Evolutionary conservation across 1,140 invertebrate genomes (phyloP).

Genomic region (Pararge aegeria): DNA sequence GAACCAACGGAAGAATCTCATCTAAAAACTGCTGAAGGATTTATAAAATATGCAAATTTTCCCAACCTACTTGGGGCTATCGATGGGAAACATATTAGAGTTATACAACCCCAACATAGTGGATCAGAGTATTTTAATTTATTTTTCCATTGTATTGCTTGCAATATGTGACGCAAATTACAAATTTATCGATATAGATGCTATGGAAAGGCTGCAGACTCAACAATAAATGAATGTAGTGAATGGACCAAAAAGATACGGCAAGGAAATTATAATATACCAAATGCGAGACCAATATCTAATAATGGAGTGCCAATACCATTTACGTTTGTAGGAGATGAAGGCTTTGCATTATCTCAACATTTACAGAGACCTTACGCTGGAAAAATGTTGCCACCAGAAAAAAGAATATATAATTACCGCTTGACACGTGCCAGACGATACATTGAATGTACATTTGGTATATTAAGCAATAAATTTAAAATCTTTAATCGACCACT

Average conservation of each 20-base stretch:
- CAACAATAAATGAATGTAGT: constrained; percentile 15
- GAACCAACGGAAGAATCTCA: too few relatives aligned
- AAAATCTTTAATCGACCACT: too few relatives aligned
- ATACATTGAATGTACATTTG: too few relatives aligned
- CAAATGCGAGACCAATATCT: constrained; percentile 23
- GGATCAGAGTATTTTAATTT: constrained; percentile 17
- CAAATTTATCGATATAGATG: constrained; percentile 14
- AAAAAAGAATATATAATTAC: too few relatives aligned
- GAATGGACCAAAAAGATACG: constrained; percentile 21
- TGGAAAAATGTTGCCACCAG: constrained; percentile 16
- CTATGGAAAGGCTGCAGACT: constrained; percentile 11
- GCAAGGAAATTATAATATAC: constrained; percentile 31
- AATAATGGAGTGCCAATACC: constrained; percentile 28
- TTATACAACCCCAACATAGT: too few relatives aligned
- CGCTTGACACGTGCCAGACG: too few relatives aligned
- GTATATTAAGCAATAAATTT: too few relatives aligned
- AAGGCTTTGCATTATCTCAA: constrained; percentile 61
- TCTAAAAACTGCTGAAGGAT: too few relatives aligned
- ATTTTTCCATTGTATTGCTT: constrained; percentile 16
- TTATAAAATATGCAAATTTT: too few relatives aligned
- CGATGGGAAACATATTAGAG: too few relatives aligned
- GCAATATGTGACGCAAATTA: constrained; percentile 17
- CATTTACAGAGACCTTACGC: constrained; percentile 30
- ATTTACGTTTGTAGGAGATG: constrained; percentile 66
- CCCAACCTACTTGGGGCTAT: too few relatives aligned